Percentiles rank a stretch among this genome's conserved stretches.
Evolutionary conservation across 2,797 vertebrate species (phyloP).

Genomic region (Intellagama lesueurii): DNA sequence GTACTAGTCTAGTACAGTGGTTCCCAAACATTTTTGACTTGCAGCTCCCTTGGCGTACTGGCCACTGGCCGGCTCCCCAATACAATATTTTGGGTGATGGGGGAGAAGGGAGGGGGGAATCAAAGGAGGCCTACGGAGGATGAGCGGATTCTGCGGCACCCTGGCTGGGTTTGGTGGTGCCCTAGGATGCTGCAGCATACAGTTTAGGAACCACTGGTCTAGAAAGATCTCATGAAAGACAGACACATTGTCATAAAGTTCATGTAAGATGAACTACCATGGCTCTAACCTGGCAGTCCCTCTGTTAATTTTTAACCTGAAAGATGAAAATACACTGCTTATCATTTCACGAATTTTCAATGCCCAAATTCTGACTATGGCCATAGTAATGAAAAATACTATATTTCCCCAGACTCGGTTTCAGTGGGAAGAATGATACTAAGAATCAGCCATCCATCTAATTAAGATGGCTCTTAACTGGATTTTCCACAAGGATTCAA

Average conservation of each 20-base stretch:
- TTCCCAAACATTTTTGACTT: no score
- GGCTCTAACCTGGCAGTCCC: background rate
- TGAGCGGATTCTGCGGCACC: no score
- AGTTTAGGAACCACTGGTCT: background rate
- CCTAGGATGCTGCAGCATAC: no score
- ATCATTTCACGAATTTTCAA: background rate
- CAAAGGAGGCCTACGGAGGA: no score
- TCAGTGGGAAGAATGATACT: background rate
- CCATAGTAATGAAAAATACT: background rate
- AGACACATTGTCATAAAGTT: background rate
- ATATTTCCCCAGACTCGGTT: background rate
- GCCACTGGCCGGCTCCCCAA: no score
- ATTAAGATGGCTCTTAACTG: conserved; percentile 41
- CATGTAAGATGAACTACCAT: background rate
- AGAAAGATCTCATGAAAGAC: background rate
- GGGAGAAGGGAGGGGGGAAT: no score
- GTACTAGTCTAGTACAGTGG: background rate
- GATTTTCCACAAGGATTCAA: conserved; percentile 48
- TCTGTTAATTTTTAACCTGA: background rate
- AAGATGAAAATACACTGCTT: background rate
- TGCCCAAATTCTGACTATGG: conserved; percentile 9
- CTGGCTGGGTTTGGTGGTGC: no score
- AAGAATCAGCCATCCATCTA: conserved; percentile 30
- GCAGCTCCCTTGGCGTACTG: no score
- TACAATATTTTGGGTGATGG: no score